These are phyloP conservation scores for Dryococelus australis DNA, from an alignment of 2,888 invertebrate species.

Conservation along the genomic window DNA sequence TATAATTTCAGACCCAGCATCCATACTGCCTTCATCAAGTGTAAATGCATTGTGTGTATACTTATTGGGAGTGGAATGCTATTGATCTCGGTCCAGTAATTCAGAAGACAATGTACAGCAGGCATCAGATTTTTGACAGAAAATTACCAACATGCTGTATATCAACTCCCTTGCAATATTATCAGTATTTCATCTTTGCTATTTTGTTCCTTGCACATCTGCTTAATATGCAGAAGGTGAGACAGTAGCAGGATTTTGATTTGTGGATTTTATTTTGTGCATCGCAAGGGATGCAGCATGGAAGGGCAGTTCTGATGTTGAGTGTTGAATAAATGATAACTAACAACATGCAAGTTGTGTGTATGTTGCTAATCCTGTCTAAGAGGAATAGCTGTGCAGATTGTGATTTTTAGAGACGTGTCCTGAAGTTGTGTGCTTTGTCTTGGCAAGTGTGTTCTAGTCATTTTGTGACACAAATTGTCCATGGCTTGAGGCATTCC, in stretches of 20 bases:
- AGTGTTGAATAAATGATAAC: neutral
- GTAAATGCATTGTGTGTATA: neutral
- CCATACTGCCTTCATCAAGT: neutral
- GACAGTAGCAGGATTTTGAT: neutral
- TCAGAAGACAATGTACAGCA: neutral
- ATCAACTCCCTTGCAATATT: neutral
- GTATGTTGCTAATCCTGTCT: too few species aligned
- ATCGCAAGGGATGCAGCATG: too few species aligned
- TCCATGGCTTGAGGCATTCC: neutral
- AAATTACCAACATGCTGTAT: neutral
- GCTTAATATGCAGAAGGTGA: neutral
- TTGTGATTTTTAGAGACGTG: too few species aligned
- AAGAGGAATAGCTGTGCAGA: too few species aligned
- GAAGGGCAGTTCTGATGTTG: too few species aligned
- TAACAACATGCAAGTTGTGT: neutral
- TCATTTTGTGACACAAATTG: neutral
- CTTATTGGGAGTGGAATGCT: neutral
- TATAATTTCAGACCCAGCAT: neutral
- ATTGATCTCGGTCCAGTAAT: neutral
- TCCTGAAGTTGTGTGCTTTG: neutral
- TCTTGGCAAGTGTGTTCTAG: slow-evolving; percentile 16
- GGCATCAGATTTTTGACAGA: too few species aligned
- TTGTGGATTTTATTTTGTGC: neutral
- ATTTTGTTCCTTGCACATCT: neutral
- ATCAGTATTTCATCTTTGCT: neutral